Base-by-base conservation (phyloP, 2,113 vertebrate genomes). In the Pycnonotus jocosus region DNA sequence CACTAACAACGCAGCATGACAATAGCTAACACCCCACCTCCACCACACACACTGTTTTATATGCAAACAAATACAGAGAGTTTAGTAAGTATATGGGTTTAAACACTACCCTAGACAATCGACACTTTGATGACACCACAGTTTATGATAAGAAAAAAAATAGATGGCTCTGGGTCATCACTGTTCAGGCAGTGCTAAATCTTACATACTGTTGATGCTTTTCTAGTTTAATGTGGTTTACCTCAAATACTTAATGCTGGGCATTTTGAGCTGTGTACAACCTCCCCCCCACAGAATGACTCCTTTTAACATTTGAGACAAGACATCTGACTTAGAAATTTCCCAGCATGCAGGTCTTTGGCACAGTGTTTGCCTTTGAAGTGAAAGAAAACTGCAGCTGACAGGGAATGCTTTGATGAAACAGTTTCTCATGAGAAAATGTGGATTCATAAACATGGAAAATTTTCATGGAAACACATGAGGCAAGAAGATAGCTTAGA, bases 351-450 rank as follows among this genome's bases (percentile, higher is more conserved):
- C 68, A 93, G 51, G 74, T 90, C 85, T 37, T 77, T 83, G 51
- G 57, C 71, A 83, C 57, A 90, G 37, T 3, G 2, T 66, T 92
- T 91, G 27, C 33, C 85, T 96, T 94, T 96, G 92, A 96, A 95
- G 69, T 73, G 51, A 80, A 94, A 86, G 60, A 77, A 76, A 95
- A 86, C 64, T 83, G 72, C 22, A 90, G 74, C 35, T 77, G 62
- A 95, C 35, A 50, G 42, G 37, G 70, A 88, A 70, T 71, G 44
- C 93, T 95, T 94, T 86, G 85, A 82, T 73, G 71, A 65, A 82
- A 58, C 31, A 42, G 31, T 92, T 94, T 97, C 94, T 95, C 83
- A 15, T 79, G 92, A 93, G 95, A 94, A 95, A 95, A 87, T 61
- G 19, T 5, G 8, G 71, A 37, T 60, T 88, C 68, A 62, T 68